Evolutionary conservation across 2,888 invertebrate genomes (phyloP), one percentile per base, ranked within the genome.

Genomic region (Xylota segnis): DNA sequence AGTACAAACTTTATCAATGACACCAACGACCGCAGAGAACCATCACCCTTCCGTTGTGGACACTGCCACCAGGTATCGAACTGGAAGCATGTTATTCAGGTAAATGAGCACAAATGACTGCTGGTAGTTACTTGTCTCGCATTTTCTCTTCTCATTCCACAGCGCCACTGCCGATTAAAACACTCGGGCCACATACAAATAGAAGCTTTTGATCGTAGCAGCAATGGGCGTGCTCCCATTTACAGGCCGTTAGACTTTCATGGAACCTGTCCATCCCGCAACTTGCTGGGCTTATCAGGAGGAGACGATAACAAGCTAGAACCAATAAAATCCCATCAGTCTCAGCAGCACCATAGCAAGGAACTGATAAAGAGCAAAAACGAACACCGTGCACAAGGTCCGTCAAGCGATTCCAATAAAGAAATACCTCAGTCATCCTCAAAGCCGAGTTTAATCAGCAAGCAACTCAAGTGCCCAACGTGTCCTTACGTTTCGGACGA

Each of bases 11-110:
- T 82, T 89, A 87, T 88, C 91, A 90, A 90, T 89, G 91, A 91
- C 88, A 88, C 89, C 88, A 70, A 65, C 87, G 92, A 91, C 89
- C 92, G 92, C 90, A 92, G 93, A 88, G 93, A 92, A 91, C 93
- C 93, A 90, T 93, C 94, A 91, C 94, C 94, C 90, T 95, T 94
- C 91, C 95, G 95, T 90, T 96, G 96, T 93, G 96, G 96, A 89
- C 96, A 96, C 93, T 96, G 96, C 93, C 95, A 95, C 93, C 96
- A 96, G 93, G 93, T 95, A 91, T 96, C 96, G 89, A 96, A 96
- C 93, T 96, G 96, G 96, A 96, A 96, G 94, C 96, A 96, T 94
- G 96, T 96, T 90, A 96, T 96, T 93, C 96, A 96, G 95, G 96
- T 96, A 79, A 84, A 68, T 63, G 68, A 61, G 68, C 75, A 68